Conservation (phyloP, 2,113 vertebrate species). For the Ranitomeya variabilis region DNA sequence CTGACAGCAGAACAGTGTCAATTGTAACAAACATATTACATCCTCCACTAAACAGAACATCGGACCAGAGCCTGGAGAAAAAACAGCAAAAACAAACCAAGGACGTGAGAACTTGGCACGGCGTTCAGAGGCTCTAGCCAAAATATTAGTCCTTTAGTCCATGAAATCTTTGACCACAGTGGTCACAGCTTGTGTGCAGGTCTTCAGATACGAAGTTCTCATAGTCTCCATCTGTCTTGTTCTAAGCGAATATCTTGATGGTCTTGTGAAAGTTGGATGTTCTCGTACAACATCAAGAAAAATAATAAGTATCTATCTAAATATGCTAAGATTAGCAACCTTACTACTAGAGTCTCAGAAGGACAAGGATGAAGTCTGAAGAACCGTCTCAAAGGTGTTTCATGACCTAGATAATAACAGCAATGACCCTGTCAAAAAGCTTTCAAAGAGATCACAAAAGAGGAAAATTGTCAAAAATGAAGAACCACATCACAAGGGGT, state of each 20-base stretch:
- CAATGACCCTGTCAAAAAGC: too few relatives aligned
- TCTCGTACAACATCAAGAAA: not conserved
- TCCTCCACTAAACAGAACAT: constrained; percentile 16
- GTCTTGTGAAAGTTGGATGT: not conserved
- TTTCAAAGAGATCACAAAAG: too few relatives aligned
- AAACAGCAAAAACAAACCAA: not conserved
- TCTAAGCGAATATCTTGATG: not conserved
- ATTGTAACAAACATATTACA: constrained; percentile 14
- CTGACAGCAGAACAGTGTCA: constrained; percentile 17
- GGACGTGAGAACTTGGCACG: not conserved
- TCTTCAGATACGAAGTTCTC: not conserved
- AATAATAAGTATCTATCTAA: not conserved
- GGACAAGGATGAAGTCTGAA: not conserved
- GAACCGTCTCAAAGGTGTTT: not conserved
- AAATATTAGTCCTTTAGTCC: not conserved
- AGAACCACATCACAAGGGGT: too few relatives aligned
- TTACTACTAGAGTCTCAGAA: not conserved
- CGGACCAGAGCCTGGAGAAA: not conserved
- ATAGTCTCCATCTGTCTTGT: not conserved
- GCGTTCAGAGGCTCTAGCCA: not conserved
- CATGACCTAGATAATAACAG: not conserved
- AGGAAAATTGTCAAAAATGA: too few relatives aligned
- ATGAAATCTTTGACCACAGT: not conserved
- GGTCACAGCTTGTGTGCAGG: not conserved
- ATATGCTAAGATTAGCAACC: not conserved